phyloP scores from a whole-genome alignment of 1,140 invertebrate species.

The Laupala kohalensis region DNA sequence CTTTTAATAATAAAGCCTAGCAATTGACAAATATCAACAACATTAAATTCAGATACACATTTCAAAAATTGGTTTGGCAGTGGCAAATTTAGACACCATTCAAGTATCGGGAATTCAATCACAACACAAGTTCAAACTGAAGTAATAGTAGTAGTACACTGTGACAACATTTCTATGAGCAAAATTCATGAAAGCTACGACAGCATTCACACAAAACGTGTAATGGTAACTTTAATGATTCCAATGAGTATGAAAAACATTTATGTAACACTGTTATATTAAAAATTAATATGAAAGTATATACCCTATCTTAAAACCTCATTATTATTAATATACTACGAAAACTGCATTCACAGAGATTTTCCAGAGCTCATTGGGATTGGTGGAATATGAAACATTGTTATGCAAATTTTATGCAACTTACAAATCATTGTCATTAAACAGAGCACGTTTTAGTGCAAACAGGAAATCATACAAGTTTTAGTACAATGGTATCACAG shows the following conservation, averaged over 20 bases:
- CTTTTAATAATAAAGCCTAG: neutral
- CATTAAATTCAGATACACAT: neutral
- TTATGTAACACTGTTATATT: neutral
- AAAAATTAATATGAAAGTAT: neutral
- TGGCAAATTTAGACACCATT: neutral
- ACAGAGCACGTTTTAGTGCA: neutral
- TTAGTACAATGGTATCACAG: neutral
- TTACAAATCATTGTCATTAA: neutral
- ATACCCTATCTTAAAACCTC: neutral
- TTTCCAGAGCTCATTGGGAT: neutral
- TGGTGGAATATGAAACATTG: neutral
- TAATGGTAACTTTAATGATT: neutral
- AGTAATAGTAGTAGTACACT: too few species aligned
- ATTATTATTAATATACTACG: neutral
- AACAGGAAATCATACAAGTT: neutral
- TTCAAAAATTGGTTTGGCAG: neutral
- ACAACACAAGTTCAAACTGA: neutral
- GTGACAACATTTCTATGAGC: neutral
- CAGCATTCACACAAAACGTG: too few species aligned
- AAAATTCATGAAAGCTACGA: neutral
- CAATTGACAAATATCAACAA: neutral
- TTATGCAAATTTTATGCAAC: neutral
- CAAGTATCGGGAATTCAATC: neutral
- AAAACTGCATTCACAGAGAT: neutral
- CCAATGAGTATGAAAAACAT: neutral